Base-by-base conservation (phyloP, 1,140 invertebrate species). In the Dufourea novaeangliae region DNA sequence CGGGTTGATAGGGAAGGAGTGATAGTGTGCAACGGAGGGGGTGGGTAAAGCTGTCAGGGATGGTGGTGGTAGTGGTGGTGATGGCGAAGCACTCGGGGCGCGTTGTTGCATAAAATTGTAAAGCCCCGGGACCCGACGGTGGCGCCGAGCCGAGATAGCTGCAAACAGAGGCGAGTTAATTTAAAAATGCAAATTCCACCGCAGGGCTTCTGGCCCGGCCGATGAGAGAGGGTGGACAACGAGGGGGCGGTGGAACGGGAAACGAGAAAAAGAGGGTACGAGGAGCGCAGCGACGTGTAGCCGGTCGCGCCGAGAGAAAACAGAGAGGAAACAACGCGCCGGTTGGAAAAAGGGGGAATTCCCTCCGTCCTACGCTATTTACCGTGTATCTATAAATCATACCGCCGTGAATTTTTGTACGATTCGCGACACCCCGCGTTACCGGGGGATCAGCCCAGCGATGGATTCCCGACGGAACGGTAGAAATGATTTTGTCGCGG, bases 101-200 rank as follows among this genome's bases (percentile, higher is more conserved):
- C 89, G 86, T 82, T 87, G 89, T 91, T 89, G 90, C 91, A 92
- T 92, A 92, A 92, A 92, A 92, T 92, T 91, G 90, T 90, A 89
- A 90, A 92, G 90, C 88, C 87, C 86, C n/a, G n/a, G 78, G 84
- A 84, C 75, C 84, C 56, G 39, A 78, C 63, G 54, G 79, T 59
- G 72, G 67, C 76, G 74, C 69, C 78, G 79, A 71, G 80, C 87
- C 89, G 91, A 91, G 91, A 92, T 92, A 91, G 91, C 91, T 90
- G 90, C 91, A 92, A 92, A 91, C 91, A 92, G 90, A 89, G 87
- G 87, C 91, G 90, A 90, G 92, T 92, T 92, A 92, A 92, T 92
- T 92, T 92, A 92, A 92, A 92, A 92, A 92, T 92, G 92, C 91
- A 92, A 92, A 92, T 92, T 92, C 85, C 80, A 82, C 84, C 83